Evolutionary conservation across 2,888 invertebrate species (phyloP).

Genomic region (Hydriomena furcata): DNA sequence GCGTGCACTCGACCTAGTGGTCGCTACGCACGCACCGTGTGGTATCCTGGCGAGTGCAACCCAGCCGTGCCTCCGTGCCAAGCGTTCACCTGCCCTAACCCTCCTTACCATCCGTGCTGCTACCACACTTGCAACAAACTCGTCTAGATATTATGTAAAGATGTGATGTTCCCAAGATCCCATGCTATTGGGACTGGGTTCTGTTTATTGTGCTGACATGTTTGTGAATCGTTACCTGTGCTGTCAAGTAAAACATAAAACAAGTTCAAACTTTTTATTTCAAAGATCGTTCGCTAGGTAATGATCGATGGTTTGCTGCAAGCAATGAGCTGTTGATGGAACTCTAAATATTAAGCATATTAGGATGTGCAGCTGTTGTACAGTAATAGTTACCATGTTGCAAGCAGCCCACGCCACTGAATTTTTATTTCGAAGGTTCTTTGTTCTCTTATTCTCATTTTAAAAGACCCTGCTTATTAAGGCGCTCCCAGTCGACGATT

Average conservation of each 20-base stretch:
- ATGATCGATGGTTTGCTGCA: too few relatives aligned
- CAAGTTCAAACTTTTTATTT: background rate
- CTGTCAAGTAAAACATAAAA: constrained; percentile 11
- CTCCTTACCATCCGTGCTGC: constrained; percentile 74
- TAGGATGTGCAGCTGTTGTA: too few relatives aligned
- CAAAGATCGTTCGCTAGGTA: background rate
- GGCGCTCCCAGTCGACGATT: too few relatives aligned
- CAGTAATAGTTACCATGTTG: too few relatives aligned
- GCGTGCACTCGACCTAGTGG: constrained; percentile 73
- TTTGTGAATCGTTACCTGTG: constrained; percentile 43
- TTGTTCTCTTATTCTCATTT: too few relatives aligned
- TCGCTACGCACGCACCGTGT: constrained; percentile 69
- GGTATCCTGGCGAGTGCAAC: constrained; percentile 74
- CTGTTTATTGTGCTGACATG: constrained; percentile 55
- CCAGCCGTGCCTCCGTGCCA: constrained; percentile 71
- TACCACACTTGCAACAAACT: constrained; percentile 70
- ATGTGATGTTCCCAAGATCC: background rate
- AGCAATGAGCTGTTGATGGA: background rate
- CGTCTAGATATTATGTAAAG: constrained; percentile 43
- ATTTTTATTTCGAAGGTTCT: too few relatives aligned
- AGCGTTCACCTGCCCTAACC: constrained; percentile 73
- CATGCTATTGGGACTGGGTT: background rate
- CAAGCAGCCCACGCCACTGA: too few relatives aligned
- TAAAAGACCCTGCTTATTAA: too few relatives aligned
- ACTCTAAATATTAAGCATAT: too few relatives aligned